Percentiles rank a stretch among this genome's conserved stretches.
phyloP scores from a whole-genome alignment of 2,113 vertebrate genomes.

The Anoplopoma fimbria region DNA sequence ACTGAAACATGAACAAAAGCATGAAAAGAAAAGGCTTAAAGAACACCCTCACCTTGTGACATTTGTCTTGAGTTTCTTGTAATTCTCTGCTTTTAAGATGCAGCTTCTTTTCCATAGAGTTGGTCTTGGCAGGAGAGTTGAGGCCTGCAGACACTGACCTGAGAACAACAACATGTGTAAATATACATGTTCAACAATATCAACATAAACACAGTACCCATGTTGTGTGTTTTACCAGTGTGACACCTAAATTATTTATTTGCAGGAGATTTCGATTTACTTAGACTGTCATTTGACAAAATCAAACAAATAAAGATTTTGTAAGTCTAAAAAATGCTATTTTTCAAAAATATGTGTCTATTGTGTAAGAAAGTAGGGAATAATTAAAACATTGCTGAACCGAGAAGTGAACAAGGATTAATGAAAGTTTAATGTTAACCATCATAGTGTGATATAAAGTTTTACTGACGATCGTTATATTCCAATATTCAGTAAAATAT shows the following conservation, averaged over 20 bases:
- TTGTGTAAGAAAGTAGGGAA: neutral
- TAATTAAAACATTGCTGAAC: no score
- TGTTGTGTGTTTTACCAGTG: neutral
- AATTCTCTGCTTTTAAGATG: conserved; percentile 98
- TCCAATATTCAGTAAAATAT: no score
- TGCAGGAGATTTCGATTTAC: neutral
- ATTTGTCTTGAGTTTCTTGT: conserved; percentile 99
- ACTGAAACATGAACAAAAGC: neutral
- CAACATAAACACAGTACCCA: neutral
- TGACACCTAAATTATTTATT: neutral
- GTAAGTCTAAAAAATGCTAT: neutral
- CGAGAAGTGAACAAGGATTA: no score
- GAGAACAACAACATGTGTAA: conserved; percentile 51
- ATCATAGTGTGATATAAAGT: no score
- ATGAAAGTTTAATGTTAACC: no score
- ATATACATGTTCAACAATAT: no score
- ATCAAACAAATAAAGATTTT: neutral
- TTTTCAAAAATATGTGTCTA: neutral
- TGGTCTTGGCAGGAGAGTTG: conserved; percentile 97
- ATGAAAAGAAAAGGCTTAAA: neutral
- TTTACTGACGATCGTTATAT: no score
- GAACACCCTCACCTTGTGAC: conserved; percentile 90
- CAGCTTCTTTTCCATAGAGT: conserved; percentile 99
- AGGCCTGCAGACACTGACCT: conserved; percentile 92
- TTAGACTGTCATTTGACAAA: neutral